Evolutionary conservation across 2,888 invertebrate genomes (phyloP), one percentile per base, ranked within the genome.

Genomic region (Apamea epomidion): DNA sequence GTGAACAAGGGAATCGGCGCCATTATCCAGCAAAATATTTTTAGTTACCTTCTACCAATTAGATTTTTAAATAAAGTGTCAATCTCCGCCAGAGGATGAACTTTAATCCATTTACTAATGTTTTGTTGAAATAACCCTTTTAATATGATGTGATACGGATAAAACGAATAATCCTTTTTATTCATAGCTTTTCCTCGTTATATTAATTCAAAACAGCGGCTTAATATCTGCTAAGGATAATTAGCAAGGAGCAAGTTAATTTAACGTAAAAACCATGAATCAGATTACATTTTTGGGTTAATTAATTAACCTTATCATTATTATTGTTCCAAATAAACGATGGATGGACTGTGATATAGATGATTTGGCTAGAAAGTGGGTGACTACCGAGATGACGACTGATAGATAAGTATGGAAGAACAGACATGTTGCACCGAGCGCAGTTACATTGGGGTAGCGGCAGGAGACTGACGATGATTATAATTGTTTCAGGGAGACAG

Each of bases 171-270:
- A 74, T 18, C 74, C 69, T n/a, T 48, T 18, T 29, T 10, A 73
- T 45, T 51, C 21, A 32, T 21, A 75, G 71, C 37, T 10, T 71
- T 37, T 62, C 16, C 7, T 21, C 16, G 4, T 12, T 37, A 29
- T 37, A 62, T 76, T 77, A 37, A 76, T 74, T 60, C 48, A n/a
- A 58, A 32, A 25, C n/a, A 62, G 7, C 37, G 60, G 48, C 37
- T 29, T 75, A 12, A 25, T 62, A 48, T 67, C 25, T 42, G 10
- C 8, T 21, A 45, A 45, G 14, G 3, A 45, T 48, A 73, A 54
- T 58, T 25, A 76, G 8, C 45, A 14, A 18, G 18, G n/a, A 76
- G 8, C 25, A 45, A 48, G 6, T 45, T 48, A 32, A 74, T 48
- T 37, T 18, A 45, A 54, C 32, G 18, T 18, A 10, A 25, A 71